Evolutionary conservation across 2,113 vertebrate species (phyloP).

Genomic region (Trematocara macrostoma): DNA sequence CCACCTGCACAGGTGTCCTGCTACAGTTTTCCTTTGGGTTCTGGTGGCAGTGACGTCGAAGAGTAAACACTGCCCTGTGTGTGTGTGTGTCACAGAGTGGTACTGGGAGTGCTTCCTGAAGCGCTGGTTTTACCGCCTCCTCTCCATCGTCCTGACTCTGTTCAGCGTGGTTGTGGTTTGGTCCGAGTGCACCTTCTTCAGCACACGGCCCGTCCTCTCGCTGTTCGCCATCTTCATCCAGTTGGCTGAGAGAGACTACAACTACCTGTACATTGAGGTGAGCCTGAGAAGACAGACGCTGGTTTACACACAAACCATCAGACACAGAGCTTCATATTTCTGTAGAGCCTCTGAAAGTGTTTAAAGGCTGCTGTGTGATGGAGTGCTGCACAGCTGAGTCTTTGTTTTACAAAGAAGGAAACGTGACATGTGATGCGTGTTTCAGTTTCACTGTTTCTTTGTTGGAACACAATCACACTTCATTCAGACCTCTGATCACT

Average conservation of each 20-base stretch:
- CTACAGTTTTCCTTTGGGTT: not conserved
- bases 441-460: not conserved
- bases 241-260: slow-evolving; percentile 89
- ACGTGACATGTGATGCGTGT: not conserved
- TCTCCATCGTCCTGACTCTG: slow-evolving; percentile 80
- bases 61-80: not conserved
- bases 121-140: slow-evolving; percentile 85
- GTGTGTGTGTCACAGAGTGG: slow-evolving; percentile 78
- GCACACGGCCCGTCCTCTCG: slow-evolving; percentile 88
- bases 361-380: not conserved
- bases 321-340: not conserved
- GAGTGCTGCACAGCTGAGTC: not conserved
- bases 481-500: not conserved
- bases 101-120: slow-evolving; percentile 94
- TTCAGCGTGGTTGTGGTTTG: slow-evolving; percentile 95
- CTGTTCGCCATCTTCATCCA: slow-evolving; percentile 97
- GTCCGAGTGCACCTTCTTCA: slow-evolving; percentile 99
- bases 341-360: not conserved
- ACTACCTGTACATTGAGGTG: slow-evolving; percentile 98
- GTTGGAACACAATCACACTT: not conserved
- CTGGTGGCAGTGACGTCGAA: not conserved
- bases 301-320: not conserved
- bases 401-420: not conserved
- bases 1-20: not conserved
- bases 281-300: not conserved